Base-by-base conservation (phyloP, 2,113 vertebrate species). In the Mus pahari region DNA sequence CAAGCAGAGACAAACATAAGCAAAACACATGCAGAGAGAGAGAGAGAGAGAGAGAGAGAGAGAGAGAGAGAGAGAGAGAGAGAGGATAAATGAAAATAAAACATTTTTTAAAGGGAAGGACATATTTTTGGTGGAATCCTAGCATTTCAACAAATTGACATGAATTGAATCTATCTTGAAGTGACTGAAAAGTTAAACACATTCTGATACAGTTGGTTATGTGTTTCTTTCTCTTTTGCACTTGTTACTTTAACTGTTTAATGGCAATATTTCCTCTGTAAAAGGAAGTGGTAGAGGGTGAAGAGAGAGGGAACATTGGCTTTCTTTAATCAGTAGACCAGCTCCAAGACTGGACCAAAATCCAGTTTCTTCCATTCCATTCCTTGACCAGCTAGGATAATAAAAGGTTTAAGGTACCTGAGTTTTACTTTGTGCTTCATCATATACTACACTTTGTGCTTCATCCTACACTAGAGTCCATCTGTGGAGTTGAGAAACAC, bases 341-440 rank as follows among this genome's bases (percentile, higher is more conserved):
- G 36, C 55, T 8, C 9, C 39, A 68, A 93, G 33, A 5, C 12
- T 64, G 31, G 79, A 75, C 78, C 50, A 64, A 84, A 94, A 79
- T 50, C 9, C 83, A 28, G 68, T 9, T 79, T 53, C 22, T 58
- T 79, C 9, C 20, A 50, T 13, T 16, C 58, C 45, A 33, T 64
- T 39, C 45, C 78, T 71, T 81, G 48, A 93, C 36, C 36, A 39
- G 22, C 68, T 39, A 1, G 5, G 11, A 73, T 39, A 88, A 53
- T 64, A 33, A 31, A 33, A 33, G 19, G n/a, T 11, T 36, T 87
- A 86, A 81, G 73, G 78, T 58, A 92, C 13, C 42, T 68, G 36
- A 33, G 64, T 55, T 94, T 94, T 48, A 33, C 68, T 89, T 94
- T 94, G 45, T 68, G 3, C 78, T 75, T 89, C 53, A 87, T 58